phyloP scores from a whole-genome alignment of 2,888 invertebrate species.

The Eudemis profundana region DNA sequence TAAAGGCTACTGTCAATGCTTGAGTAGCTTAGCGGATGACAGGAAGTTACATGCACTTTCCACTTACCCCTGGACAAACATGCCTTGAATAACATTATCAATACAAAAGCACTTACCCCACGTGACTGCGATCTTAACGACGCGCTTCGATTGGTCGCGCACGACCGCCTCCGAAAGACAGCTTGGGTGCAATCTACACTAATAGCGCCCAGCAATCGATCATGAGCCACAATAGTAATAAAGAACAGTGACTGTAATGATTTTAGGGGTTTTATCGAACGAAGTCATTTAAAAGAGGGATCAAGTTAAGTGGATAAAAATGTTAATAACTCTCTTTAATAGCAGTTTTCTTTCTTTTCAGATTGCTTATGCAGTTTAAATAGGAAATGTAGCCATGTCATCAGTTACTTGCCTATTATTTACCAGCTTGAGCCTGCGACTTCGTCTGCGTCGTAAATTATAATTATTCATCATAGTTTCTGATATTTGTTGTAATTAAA shows the following conservation, averaged over 20 bases:
- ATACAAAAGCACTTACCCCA: constrained; percentile 38
- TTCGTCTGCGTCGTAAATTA: no score
- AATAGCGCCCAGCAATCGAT: constrained; percentile 68
- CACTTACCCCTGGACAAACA: constrained; percentile 29
- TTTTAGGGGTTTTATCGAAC: no score
- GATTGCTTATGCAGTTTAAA: no score
- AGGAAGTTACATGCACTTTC: constrained; percentile 34
- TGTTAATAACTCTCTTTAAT: no score
- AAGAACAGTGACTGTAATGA: constrained; percentile 50
- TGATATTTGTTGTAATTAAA: no score
- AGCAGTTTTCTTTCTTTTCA: no score
- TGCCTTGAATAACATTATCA: constrained; percentile 29
- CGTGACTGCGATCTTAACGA: constrained; percentile 53
- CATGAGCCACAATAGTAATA: constrained; percentile 60
- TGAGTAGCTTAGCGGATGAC: constrained; percentile 1
- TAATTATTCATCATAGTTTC: no score
- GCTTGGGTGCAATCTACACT: constrained; percentile 66
- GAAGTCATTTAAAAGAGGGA: no score
- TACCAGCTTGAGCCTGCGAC: no score
- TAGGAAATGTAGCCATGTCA: no score
- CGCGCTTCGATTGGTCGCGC: constrained; percentile 69
- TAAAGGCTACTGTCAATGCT: not conserved
- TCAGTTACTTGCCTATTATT: no score
- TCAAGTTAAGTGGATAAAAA: no score
- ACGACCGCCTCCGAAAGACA: constrained; percentile 65